These are phyloP conservation scores for Dromiciops gliroides DNA, from an alignment of 2,113 vertebrate species.

Conservation along the genomic window DNA sequence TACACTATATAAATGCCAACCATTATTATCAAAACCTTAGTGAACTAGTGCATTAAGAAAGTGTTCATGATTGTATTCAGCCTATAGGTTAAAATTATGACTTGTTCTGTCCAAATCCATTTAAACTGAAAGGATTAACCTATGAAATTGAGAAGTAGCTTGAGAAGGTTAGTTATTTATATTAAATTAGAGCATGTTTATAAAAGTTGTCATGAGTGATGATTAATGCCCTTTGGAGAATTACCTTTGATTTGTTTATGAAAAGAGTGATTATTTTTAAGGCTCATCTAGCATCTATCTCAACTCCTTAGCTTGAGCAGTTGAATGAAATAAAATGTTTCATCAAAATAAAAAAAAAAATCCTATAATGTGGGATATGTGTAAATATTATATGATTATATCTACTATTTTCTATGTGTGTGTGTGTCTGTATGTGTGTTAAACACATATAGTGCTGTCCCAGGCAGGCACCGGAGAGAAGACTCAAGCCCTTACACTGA, in stretches of 20 bases:
- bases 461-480: not conserved
- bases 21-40: not conserved
- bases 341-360: not conserved
- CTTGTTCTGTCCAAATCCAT: not conserved
- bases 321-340: not conserved
- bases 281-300: not conserved
- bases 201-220: not conserved
- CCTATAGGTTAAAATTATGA: not conserved
- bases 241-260: not conserved
- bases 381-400: not conserved
- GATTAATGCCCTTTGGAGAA: not conserved
- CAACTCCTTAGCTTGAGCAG: not conserved
- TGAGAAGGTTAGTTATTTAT: not conserved
- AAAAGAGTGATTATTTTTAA: not conserved
- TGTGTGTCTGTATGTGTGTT: not conserved
- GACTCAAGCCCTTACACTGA: not conserved
- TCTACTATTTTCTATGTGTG: not conserved
- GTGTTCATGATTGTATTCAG: not conserved
- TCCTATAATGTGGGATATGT: not conserved
- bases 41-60: constrained; percentile 24
- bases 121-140: not conserved
- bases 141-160: not conserved
- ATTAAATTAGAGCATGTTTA: not conserved
- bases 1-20: not conserved
- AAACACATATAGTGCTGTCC: not conserved